These are phyloP conservation scores for Diachrysia chrysitis DNA, from an alignment of 2,888 invertebrate species.

Conservation along the genomic window DNA sequence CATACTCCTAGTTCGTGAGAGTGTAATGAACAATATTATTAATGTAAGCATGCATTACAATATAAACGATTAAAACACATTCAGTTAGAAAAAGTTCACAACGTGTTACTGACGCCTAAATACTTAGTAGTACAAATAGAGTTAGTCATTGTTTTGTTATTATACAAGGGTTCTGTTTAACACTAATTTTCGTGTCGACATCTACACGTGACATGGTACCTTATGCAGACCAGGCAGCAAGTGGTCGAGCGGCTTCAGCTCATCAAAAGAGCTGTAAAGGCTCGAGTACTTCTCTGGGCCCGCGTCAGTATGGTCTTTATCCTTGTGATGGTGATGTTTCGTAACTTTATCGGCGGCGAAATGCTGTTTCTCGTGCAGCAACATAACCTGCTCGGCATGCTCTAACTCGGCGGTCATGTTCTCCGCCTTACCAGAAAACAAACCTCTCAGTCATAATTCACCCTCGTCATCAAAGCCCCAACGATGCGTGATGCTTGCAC, in stretches of 20 bases:
- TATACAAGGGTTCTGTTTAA: constrained; percentile 53
- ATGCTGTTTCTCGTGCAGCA: constrained; percentile 85
- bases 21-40: constrained; percentile 62
- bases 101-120: constrained; percentile 48
- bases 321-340: constrained; percentile 69
- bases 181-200: constrained; percentile 56
- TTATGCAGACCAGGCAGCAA: constrained; percentile 80
- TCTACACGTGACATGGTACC: constrained; percentile 77
- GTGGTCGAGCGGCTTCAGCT: constrained; percentile 81
- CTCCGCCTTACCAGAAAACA: constrained; percentile 88
- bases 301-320: constrained; percentile 68
- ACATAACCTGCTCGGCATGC: constrained; percentile 88
- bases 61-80: constrained; percentile 49
- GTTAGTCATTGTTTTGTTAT: constrained; percentile 62
- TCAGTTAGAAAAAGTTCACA: constrained; percentile 42
- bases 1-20: constrained; percentile 50
- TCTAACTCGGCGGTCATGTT: constrained; percentile 86
- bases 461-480: constrained; percentile 68
- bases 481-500: constrained; percentile 74
- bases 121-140: constrained; percentile 48
- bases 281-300: constrained; percentile 80
- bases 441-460: constrained; percentile 80
- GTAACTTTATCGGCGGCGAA: constrained; percentile 79
- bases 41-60: constrained; percentile 64
- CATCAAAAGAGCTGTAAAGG: constrained; percentile 84